phyloP scores from a whole-genome alignment of 2,113 vertebrate species.

The Fulmarus glacialis region DNA sequence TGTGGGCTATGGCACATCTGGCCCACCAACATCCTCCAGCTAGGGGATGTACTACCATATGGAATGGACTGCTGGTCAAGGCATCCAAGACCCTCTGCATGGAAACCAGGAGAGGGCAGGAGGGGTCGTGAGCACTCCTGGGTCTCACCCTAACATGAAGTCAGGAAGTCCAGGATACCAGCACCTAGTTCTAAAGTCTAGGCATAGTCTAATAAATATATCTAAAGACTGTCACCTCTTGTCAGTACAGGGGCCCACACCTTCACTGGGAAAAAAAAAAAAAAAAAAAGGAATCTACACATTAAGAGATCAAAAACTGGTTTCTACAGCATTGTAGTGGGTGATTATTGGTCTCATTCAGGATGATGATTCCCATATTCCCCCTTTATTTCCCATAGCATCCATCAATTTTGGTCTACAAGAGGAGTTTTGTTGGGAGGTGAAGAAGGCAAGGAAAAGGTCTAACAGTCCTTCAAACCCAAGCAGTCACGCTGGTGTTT shows the following conservation, averaged over 20 bases:
- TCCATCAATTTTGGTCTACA: neutral
- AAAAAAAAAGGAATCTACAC: neutral
- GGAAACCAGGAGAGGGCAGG: neutral
- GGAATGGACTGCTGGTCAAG: neutral
- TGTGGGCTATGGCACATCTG: neutral
- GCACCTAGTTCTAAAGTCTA: neutral
- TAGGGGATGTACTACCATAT: accelerated
- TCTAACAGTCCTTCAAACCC: neutral
- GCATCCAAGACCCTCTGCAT: neutral
- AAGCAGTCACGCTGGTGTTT: neutral
- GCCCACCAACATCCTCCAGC: neutral
- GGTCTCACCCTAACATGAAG: neutral
- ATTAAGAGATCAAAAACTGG: neutral
- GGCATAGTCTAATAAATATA: neutral
- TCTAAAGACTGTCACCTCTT: neutral
- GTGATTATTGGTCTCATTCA: neutral
- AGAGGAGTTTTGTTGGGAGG: neutral
- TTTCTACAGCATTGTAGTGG: neutral
- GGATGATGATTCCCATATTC: neutral
- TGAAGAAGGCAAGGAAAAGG: neutral
- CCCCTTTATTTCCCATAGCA: neutral
- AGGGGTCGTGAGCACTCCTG: neutral
- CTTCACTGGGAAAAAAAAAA: neutral
- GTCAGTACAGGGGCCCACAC: neutral
- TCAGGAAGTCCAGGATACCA: neutral